These are phyloP conservation scores for Turdus rufiventris DNA, from an alignment of 2,113 vertebrate genomes.

Conservation along the genomic window DNA sequence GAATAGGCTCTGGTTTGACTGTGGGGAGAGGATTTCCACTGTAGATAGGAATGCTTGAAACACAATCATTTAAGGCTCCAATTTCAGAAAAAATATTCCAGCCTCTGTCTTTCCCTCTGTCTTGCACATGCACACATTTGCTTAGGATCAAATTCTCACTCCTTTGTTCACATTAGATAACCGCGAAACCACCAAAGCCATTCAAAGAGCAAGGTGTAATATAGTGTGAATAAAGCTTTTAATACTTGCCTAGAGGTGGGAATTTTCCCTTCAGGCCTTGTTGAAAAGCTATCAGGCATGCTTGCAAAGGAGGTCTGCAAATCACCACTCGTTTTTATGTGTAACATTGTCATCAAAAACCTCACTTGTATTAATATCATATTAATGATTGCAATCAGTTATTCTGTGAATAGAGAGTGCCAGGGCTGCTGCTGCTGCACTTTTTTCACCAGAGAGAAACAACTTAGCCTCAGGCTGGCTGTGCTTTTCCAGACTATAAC, in stretches of 20 bases:
- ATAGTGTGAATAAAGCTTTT: not conserved
- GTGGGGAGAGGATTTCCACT: slow-evolving; percentile 43
- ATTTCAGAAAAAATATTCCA: slow-evolving; percentile 7
- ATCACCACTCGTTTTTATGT: not conserved
- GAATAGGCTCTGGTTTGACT: slow-evolving; percentile 2
- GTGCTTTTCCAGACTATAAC: not conserved
- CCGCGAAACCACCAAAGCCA: not conserved
- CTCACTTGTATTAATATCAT: not conserved
- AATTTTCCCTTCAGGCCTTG: not conserved
- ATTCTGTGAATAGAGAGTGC: not conserved
- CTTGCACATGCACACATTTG: not conserved
- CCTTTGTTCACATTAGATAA: not conserved
- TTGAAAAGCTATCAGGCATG: slow-evolving; percentile 12
- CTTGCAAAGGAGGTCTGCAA: not conserved
- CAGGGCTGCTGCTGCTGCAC: not conserved
- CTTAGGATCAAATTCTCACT: slow-evolving; percentile 1
- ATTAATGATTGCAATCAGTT: not conserved
- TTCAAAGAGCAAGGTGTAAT: not conserved
- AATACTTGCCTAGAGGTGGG: not conserved
- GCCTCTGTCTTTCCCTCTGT: not conserved
- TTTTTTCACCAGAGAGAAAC: not conserved
- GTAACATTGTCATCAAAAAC: not conserved
- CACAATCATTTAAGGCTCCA: not conserved
- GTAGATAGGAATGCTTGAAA: slow-evolving; percentile 8
- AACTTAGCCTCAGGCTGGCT: not conserved